Conservation (phyloP, 2,113 vertebrate species). For the Archilochus colubris region DNA sequence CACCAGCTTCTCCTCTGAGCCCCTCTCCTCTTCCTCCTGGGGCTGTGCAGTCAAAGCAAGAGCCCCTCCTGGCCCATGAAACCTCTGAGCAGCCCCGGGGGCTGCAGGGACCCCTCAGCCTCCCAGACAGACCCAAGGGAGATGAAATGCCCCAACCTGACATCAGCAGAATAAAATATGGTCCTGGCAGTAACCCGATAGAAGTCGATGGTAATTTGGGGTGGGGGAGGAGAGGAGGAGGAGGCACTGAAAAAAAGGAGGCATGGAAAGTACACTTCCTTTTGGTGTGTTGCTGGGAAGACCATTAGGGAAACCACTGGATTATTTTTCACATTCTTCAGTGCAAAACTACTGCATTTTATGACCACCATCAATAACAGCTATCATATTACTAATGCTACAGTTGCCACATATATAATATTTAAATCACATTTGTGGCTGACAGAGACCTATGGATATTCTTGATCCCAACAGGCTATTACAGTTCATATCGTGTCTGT, state of each 20-base stretch:
- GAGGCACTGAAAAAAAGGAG: background rate
- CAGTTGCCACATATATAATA: slow-evolving; percentile 71
- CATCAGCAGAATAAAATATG: background rate
- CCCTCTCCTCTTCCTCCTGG: background rate
- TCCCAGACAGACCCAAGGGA: background rate
- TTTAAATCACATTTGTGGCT: slow-evolving; percentile 73
- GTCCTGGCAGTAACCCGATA: background rate
- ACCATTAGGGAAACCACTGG: slow-evolving; percentile 17
- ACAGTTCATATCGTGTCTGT: slow-evolving; percentile 75
- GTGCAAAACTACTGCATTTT: slow-evolving; percentile 41
- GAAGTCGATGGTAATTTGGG: background rate
- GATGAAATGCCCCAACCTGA: background rate
- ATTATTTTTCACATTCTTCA: slow-evolving; percentile 57
- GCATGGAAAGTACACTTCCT: background rate
- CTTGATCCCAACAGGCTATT: slow-evolving; percentile 76
- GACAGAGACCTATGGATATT: slow-evolving; percentile 75
- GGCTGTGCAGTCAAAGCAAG: rapidly evolving
- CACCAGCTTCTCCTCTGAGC: background rate
- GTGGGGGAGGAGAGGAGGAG: background rate
- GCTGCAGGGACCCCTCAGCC: background rate
- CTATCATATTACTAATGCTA: slow-evolving; percentile 42
- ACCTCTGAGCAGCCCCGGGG: background rate
- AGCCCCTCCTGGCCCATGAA: rapidly evolving
- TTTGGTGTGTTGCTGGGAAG: background rate
- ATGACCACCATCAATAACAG: slow-evolving; percentile 69